Percentiles rank a stretch among this genome's conserved stretches.
Evolutionary conservation across 1,140 invertebrate genomes (phyloP).

Genomic region (Tetragnatha versicolor): DNA sequence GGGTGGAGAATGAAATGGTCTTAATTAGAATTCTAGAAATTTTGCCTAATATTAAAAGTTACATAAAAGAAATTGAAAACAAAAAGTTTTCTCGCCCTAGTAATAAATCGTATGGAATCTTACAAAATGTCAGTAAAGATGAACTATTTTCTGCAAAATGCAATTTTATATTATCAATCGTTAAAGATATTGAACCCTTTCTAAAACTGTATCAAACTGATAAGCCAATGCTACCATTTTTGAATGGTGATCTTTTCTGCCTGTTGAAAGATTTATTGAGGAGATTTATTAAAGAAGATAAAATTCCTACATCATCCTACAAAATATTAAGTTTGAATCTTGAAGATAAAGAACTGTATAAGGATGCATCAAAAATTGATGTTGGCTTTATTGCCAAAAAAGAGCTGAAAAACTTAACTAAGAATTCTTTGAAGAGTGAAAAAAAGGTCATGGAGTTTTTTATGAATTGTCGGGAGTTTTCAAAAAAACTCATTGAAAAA

Average conservation of each 20-base stretch:
- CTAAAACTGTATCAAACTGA: neutral
- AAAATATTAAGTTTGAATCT: neutral
- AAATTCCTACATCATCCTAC: neutral
- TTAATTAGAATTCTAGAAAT: neutral
- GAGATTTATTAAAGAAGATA: constrained; percentile 7
- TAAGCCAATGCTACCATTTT: constrained; percentile 11
- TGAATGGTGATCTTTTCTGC: neutral
- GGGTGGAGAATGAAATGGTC: neutral
- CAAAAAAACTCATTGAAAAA: constrained; percentile 11
- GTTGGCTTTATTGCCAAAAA: neutral
- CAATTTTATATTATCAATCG: neutral
- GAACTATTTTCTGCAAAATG: neutral
- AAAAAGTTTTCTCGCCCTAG: neutral
- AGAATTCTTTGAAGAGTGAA: neutral
- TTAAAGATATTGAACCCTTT: neutral
- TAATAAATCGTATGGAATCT: neutral
- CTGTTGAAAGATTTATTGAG: constrained; percentile 5
- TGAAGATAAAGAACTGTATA: neutral
- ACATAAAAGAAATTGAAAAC: neutral
- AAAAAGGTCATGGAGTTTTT: neutral
- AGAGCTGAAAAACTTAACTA: neutral
- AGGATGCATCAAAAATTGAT: neutral
- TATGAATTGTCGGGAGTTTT: constrained; percentile 1
- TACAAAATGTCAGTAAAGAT: neutral
- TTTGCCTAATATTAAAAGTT: neutral